These are phyloP conservation scores for Lottia gigantea DNA, from an alignment of 2,888 invertebrate genomes.

Conservation along the genomic window DNA sequence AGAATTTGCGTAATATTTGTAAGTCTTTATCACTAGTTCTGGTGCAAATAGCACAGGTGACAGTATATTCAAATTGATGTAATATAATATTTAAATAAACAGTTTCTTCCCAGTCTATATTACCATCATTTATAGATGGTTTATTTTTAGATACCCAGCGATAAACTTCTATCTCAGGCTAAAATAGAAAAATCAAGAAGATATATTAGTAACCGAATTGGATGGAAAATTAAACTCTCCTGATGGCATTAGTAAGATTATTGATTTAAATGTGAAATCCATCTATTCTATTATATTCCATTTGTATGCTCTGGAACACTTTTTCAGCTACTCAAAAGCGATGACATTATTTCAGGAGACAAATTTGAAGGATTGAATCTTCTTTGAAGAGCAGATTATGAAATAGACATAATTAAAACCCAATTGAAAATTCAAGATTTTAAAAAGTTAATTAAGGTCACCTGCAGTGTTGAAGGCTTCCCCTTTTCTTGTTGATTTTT, in stretches of 20 bases:
- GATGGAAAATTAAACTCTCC: not conserved
- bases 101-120: constrained; percentile 99
- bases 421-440: too few relatives aligned
- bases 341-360: too few relatives aligned
- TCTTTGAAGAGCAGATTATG: too few relatives aligned
- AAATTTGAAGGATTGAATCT: too few relatives aligned
- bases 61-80: constrained; percentile 96
- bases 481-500: constrained; percentile 63
- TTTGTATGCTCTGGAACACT: too few relatives aligned
- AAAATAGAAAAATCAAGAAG: constrained; percentile 33
- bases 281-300: too few relatives aligned
- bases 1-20: constrained; percentile 91
- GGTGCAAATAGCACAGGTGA: constrained; percentile 97
- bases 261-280: too few relatives aligned
- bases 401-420: too few relatives aligned
- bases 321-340: too few relatives aligned
- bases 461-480: constrained; percentile 61
- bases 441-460: constrained; percentile 65
- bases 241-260: too few relatives aligned
- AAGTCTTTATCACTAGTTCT: constrained; percentile 96
- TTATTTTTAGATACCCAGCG: constrained; percentile 96
- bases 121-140: constrained; percentile 90
- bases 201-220: not conserved
- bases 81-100: constrained; percentile 96
- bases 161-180: constrained; percentile 85